Percentiles rank a stretch among this genome's conserved stretches.
phyloP scores from a whole-genome alignment of 2,113 vertebrate species.

The Albula goreensis region DNA sequence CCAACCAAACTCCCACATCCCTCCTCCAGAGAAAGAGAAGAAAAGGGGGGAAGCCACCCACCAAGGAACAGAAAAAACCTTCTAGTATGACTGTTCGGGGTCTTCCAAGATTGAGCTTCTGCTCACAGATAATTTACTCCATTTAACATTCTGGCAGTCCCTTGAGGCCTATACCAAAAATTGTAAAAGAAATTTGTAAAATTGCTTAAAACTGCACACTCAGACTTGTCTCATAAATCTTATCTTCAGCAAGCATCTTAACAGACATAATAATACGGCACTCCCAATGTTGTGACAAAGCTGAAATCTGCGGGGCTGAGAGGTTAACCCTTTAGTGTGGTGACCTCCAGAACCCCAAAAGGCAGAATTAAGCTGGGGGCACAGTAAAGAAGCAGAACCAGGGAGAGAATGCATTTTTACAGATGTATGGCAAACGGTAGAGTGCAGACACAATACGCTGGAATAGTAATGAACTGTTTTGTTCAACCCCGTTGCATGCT shows the following conservation, averaged over 20 bases:
- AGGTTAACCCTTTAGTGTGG: not conserved
- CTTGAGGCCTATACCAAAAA: not conserved
- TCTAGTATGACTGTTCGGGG: not conserved
- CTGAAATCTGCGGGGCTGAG: not conserved
- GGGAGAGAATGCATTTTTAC: not conserved
- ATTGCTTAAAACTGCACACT: too few relatives aligned
- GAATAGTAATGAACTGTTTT: not conserved
- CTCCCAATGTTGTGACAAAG: too few relatives aligned
- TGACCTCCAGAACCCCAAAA: not conserved
- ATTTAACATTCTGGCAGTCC: not conserved
- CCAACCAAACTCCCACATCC: not conserved
- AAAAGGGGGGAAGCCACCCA: not conserved
- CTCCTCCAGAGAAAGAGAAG: not conserved
- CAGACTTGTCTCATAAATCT: too few relatives aligned
- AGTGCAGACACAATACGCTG: not conserved
- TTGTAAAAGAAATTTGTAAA: too few relatives aligned
- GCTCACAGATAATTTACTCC: not conserved
- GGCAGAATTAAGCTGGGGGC: not conserved
- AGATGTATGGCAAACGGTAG: not conserved
- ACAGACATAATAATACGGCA: too few relatives aligned
- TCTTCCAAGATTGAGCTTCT: not conserved
- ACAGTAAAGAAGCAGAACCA: not conserved
- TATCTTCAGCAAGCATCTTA: too few relatives aligned
- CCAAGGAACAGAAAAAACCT: constrained; percentile 1
- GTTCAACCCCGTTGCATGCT: not conserved